phyloP scores from a whole-genome alignment of 2,113 vertebrate genomes.

The Dromas ardeola region DNA sequence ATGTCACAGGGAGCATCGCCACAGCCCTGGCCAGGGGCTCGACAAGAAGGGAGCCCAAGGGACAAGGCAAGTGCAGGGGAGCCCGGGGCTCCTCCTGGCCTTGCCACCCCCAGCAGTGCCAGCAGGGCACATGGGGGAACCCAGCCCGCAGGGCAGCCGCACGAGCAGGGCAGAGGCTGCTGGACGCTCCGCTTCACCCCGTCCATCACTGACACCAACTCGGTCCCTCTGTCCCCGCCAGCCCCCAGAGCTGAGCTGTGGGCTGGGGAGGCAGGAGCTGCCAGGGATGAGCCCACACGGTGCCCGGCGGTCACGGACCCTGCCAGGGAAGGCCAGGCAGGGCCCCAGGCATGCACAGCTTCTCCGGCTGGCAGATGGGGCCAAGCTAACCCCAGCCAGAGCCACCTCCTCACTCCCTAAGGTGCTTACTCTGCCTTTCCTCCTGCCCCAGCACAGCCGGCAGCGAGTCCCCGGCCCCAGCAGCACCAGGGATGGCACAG shows the following conservation, averaged over 20 bases:
- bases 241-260: background rate
- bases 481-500: background rate
- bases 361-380: background rate
- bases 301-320: fast-evolving
- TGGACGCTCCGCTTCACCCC: background rate
- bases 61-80: background rate
- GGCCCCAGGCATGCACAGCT: background rate
- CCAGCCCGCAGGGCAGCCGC: background rate
- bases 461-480: background rate
- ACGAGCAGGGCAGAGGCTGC: background rate
- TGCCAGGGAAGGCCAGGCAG: background rate
- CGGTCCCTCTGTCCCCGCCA: background rate
- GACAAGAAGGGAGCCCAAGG: background rate
- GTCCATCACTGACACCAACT: background rate
- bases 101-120: background rate
- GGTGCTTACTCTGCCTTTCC: background rate
- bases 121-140: background rate
- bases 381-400: background rate
- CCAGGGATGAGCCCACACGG: fast-evolving
- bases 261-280: background rate
- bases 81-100: background rate
- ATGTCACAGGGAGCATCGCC: background rate
- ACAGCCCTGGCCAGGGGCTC: background rate
- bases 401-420: background rate
- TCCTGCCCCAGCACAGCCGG: background rate